Conservation (phyloP, 2,888 invertebrate genomes). For the Epinotia ramella region DNA sequence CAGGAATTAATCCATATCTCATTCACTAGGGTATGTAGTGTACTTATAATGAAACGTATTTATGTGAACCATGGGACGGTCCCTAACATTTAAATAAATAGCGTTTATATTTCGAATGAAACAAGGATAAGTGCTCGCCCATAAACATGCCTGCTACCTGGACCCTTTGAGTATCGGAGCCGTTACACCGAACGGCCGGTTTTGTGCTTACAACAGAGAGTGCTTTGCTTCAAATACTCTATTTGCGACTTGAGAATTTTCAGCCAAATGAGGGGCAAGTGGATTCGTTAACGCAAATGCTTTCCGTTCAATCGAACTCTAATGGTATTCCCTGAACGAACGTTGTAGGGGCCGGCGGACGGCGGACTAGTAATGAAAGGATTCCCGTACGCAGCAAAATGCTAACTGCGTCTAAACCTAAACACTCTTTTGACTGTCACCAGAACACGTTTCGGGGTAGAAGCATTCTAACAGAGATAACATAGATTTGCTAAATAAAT, state of each 20-base stretch:
- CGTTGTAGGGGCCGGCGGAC: constrained; percentile 37
- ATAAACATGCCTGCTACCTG: constrained; percentile 34
- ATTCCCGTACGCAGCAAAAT: constrained; percentile 39
- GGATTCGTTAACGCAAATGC: constrained; percentile 62
- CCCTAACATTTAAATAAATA: constrained; percentile 26
- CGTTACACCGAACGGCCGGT: constrained; percentile 47
- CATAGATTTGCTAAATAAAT: background rate
- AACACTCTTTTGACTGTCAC: constrained; percentile 4
- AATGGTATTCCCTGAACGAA: constrained; percentile 60
- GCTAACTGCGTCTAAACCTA: constrained; percentile 26
- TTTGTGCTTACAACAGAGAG: constrained; percentile 50
- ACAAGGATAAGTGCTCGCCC: constrained; percentile 30
- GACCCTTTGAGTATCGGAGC: constrained; percentile 19
- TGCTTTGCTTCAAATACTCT: constrained; percentile 38
- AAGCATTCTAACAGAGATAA: background rate
- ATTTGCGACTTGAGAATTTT: constrained; percentile 52
- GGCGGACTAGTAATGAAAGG: constrained; percentile 44
- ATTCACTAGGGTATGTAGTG: background rate
- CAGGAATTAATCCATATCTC: background rate
- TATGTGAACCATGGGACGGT: constrained; percentile 1
- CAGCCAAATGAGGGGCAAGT: constrained; percentile 54
- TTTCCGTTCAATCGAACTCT: constrained; percentile 61
- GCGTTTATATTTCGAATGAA: constrained; percentile 28
- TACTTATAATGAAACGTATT: background rate
- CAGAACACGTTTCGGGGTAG: background rate